A percentile compares a stretch with the other conserved stretches of the same genome.
Conservation (phyloP, 64 coral and sea anemone species). For the Hydrozoanthus tunicans region DNA sequence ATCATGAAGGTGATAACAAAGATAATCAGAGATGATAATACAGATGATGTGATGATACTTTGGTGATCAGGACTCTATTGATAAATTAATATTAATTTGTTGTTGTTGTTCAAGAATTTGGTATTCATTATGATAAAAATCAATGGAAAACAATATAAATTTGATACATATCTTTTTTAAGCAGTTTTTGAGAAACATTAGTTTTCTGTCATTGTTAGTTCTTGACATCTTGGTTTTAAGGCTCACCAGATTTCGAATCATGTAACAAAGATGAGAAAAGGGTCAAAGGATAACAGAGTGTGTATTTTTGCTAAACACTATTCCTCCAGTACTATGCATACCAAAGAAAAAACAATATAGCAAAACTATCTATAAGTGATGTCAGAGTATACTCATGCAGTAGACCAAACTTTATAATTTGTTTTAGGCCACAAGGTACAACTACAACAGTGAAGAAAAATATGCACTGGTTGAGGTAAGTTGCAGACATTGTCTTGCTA, state of each 20-base stretch:
- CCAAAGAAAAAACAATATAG: background rate
- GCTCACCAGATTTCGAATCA: no score
- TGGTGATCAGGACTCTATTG: background rate
- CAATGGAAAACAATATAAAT: no score
- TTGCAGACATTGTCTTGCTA: background rate
- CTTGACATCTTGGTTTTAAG: no score
- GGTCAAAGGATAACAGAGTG: no score
- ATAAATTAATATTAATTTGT: background rate
- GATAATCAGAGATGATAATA: background rate
- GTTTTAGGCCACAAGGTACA: slow-evolving; percentile 96
- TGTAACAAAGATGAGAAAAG: no score
- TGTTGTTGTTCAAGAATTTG: background rate
- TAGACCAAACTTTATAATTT: background rate
- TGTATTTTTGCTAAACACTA: no score
- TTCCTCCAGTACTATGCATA: no score
- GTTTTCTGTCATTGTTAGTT: no score
- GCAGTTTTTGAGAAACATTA: no score
- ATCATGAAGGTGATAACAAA: background rate
- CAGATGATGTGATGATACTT: background rate
- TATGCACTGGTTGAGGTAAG: slow-evolving; percentile 94
- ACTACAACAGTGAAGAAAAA: slow-evolving; percentile 98
- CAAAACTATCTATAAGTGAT: background rate
- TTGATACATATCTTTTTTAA: no score
- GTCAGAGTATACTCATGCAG: background rate
- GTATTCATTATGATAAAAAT: background rate